phyloP scores from a whole-genome alignment of 2,888 invertebrate genomes.

The Ptilodon capucinus region DNA sequence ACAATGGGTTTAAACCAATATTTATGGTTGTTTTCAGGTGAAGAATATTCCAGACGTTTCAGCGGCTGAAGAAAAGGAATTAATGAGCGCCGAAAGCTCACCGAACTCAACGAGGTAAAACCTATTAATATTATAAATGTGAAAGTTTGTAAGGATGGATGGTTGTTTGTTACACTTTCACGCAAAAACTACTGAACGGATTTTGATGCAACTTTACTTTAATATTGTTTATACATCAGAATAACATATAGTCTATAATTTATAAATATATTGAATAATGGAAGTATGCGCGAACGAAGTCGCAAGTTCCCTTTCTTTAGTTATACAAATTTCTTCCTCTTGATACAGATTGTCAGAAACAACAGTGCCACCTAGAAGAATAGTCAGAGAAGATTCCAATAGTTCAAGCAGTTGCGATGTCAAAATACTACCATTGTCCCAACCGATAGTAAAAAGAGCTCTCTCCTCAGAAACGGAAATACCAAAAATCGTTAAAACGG shows the following conservation, averaged over 20 bases:
- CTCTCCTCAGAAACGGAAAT: constrained; percentile 48
- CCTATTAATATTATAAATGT: no score
- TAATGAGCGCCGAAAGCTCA: constrained; percentile 71
- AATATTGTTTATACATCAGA: no score
- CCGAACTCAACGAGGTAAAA: constrained; percentile 73
- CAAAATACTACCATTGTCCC: constrained; percentile 23
- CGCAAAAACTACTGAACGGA: no score
- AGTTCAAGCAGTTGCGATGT: constrained; percentile 61
- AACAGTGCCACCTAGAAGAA: constrained; percentile 49
- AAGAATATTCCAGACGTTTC: constrained; percentile 90
- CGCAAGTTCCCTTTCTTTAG: not conserved
- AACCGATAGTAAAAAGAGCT: constrained; percentile 35
- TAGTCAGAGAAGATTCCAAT: constrained; percentile 68
- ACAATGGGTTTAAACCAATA: no score
- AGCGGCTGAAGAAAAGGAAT: constrained; percentile 84
- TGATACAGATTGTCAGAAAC: constrained; percentile 60
- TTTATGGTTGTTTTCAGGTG: constrained; percentile 60
- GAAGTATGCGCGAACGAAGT: not conserved
- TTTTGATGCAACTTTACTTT: no score
- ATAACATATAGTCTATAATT: no score
- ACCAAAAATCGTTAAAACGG: constrained; percentile 35
- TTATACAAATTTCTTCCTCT: not conserved
- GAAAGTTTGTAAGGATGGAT: no score
- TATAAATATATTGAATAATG: no score
- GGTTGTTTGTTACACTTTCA: no score